These are phyloP conservation scores for Zelostemma sp. DNA, from an alignment of 1,140 invertebrate species.

Conservation along the genomic window DNA sequence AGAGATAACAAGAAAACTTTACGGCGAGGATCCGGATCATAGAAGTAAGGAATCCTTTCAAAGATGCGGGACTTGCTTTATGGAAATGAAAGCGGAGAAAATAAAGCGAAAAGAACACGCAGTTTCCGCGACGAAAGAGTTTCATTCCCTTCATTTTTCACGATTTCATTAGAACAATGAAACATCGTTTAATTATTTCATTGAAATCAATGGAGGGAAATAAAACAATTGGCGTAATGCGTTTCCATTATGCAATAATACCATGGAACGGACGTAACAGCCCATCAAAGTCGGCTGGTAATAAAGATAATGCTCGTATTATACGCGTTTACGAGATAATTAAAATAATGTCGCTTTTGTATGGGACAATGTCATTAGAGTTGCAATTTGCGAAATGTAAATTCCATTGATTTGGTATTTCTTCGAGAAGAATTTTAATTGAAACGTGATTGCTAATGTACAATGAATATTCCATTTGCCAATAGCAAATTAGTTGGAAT, in stretches of 20 bases:
- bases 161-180: too few species aligned
- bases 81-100: not conserved
- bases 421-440: too few species aligned
- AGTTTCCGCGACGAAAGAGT: too few species aligned
- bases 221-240: not conserved
- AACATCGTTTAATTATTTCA: too few species aligned
- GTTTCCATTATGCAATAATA: not conserved
- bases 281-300: not conserved
- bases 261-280: not conserved
- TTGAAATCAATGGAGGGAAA: too few species aligned
- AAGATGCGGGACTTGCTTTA: not conserved
- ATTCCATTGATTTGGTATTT: too few species aligned
- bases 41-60: slow-evolving; percentile 58
- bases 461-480: too few species aligned
- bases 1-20: slow-evolving; percentile 90
- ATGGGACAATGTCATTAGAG: not conserved
- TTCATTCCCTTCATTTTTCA: too few species aligned
- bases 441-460: too few species aligned
- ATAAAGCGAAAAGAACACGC: too few species aligned
- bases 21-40: slow-evolving; percentile 81
- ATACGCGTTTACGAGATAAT: not conserved
- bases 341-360: not conserved
- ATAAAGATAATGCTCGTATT: not conserved
- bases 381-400: too few species aligned
- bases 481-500: too few species aligned